Evolutionary conservation across 2,113 vertebrate genomes (phyloP), one percentile per base, ranked within the genome.

Genomic region (Trichomycterus rosablanca): DNA sequence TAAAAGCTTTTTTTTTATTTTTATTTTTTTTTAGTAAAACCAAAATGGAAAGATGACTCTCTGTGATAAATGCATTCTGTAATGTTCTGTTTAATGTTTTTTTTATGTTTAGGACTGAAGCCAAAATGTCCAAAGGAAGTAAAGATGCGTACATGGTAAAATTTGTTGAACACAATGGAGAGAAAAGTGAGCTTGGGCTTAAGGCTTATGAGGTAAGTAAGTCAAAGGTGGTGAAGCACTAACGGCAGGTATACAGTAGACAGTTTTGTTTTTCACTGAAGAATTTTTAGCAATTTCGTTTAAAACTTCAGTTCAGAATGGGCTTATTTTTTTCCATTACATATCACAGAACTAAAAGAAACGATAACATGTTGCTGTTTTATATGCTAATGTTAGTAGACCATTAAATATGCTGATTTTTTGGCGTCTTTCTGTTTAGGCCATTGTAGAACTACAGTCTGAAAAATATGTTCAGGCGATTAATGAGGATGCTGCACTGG

Each of bases 381-480:
- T n/a, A n/a, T n/a, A n/a, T n/a, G n/a, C n/a, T n/a, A n/a, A n/a
- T n/a, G n/a, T n/a, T n/a, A n/a, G n/a, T n/a, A n/a, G n/a, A n/a
- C n/a, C n/a, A n/a, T n/a, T n/a, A n/a, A n/a, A n/a, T n/a, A n/a
- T n/a, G n/a, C n/a, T n/a, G n/a, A n/a, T n/a, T n/a, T n/a, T n/a
- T n/a, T n/a, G n/a, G n/a, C n/a, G n/a, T 7, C 57, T 62, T 80
- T 78, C 30, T 50, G 40, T 81, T 42, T 69, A 99, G 96, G 93
- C 93, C 50, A 90, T 98, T 76, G 83, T 91, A 73, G 89, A 93
- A 71, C 90, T 98, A 71, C 92, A 98, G 72, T 93, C 95, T 51
- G 89, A 97, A 73, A 91, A 95, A 34, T 88, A 91, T 74, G 81
- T 97, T 7, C 92, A 95, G 68, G 80, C 75, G 34, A 76, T 98